Evolutionary conservation across 2,888 invertebrate species (phyloP).

Genomic region (Anagyrus pseudococci): DNA sequence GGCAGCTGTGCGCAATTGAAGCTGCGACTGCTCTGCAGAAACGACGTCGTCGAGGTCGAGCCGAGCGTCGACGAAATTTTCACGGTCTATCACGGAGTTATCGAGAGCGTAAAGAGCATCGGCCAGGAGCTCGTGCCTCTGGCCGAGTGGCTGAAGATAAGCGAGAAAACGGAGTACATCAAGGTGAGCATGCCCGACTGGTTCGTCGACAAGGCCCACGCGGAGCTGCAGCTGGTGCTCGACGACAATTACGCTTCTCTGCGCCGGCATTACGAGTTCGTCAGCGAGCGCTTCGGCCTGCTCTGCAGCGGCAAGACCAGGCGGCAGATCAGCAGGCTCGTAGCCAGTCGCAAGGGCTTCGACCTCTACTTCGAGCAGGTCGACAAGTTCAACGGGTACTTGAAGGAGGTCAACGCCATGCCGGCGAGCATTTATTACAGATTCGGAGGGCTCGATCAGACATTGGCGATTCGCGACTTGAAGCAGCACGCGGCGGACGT

Average conservation of each 20-base stretch:
- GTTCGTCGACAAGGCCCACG: conserved; percentile 56
- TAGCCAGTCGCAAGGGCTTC: conserved; percentile 41
- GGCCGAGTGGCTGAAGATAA: conserved; percentile 63
- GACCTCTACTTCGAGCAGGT: conserved; percentile 46
- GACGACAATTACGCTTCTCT: conserved; percentile 45
- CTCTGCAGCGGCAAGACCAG: conserved; percentile 42
- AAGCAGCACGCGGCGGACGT: conserved; percentile 44
- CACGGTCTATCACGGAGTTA: conserved; percentile 67
- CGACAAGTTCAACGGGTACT: conserved; percentile 46
- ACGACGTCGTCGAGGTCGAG: conserved; percentile 62
- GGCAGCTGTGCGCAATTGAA: conserved; percentile 70
- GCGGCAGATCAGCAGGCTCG: conserved; percentile 37
- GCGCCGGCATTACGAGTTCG: conserved; percentile 40
- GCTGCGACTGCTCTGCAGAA: conserved; percentile 66
- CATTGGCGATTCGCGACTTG: conserved; percentile 45
- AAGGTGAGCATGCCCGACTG: conserved; percentile 69
- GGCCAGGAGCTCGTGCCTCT: conserved; percentile 69
- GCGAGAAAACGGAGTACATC: conserved; percentile 61
- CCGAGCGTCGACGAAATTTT: conserved; percentile 69
- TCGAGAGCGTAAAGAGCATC: conserved; percentile 66
- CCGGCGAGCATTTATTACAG: conserved; percentile 48
- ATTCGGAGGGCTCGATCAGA: conserved; percentile 50
- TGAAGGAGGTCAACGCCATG: conserved; percentile 46
- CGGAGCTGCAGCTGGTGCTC: conserved; percentile 44
- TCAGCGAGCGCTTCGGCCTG: conserved; percentile 46